Conservation (phyloP, 35 echinoderm and acorn worm species). For the Ophiothrix spiculata region DNA sequence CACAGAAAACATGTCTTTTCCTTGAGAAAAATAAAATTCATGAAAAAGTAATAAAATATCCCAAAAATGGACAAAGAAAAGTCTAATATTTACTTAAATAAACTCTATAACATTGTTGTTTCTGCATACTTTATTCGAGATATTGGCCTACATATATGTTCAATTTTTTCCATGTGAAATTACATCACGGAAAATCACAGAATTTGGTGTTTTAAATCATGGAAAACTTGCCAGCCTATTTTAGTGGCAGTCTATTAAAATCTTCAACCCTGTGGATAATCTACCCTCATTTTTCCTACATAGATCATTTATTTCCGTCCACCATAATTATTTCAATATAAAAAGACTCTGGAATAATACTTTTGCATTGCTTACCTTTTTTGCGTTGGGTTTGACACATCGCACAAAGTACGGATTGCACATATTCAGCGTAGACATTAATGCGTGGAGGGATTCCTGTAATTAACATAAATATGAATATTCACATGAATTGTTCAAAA, state of each 20-base stretch:
- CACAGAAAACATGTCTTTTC: no score
- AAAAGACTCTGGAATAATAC: neutral
- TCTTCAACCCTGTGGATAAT: neutral
- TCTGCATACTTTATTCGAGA: neutral
- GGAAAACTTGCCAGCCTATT: no score
- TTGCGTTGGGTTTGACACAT: slow-evolving; percentile 88
- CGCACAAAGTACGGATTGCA: slow-evolving; percentile 99
- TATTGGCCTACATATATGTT: no score
- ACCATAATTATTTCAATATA: neutral
- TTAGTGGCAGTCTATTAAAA: no score
- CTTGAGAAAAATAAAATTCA: no score
- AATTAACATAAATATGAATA: slow-evolving; percentile 6
- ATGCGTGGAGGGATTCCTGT: slow-evolving; percentile 84
- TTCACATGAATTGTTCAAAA: no score
- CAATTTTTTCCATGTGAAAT: no score
- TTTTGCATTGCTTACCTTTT: slow-evolving; percentile 53
- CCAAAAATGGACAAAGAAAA: neutral
- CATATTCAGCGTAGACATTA: slow-evolving; percentile 81
- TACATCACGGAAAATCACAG: no score
- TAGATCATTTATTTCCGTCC: neutral
- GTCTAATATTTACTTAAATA: neutral
- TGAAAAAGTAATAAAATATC: no score
- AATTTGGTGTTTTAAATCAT: no score
- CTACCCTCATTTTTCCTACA: neutral
- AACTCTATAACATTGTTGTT: no score